Evolutionary conservation across 2,113 vertebrate species (phyloP), one percentile per base, ranked within the genome.

Genomic region (Thymallus thymallus): DNA sequence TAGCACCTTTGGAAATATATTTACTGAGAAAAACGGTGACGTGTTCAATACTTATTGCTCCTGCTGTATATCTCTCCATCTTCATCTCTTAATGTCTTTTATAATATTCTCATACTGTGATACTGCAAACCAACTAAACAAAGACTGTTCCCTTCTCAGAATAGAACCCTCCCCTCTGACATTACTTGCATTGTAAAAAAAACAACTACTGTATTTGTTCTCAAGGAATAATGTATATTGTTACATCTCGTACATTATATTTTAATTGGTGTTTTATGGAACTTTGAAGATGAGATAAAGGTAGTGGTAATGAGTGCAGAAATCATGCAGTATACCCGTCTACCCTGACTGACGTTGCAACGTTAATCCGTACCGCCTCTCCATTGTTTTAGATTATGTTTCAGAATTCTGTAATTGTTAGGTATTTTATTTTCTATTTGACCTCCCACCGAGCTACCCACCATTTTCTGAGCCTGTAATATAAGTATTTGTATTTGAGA

Each of bases 391-490:
- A 30, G 18, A 41, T 35, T 55, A 23, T 41, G 79, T 76, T 80
- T 82, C 22, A 78, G 64, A 26, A 78, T 60, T 51, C 51, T 1
- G 48, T 30, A 68, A 73, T 77, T 64, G 85, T 70, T 79, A 55
- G 22, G 73, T 60, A 29, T 74, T 81, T 62, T 76, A 56, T 64
- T 68, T 76, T 10, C 71, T 70, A 32, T 73, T 75, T 75, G 30
- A 73, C 20, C 63, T 24, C 71, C 5, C 35, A 62, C 73, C 73
- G 64, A 74, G 69, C 61, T 63, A 46, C 72, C 72, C 67, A 24
- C 78, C 74, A 78, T 66, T 87, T 80, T 68, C 74, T 74, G 70
- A 55, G 64, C 73, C 67, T 81, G 77, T 78, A 74, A 80, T 75
- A 82, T 66, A 29, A 65, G 64, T n/a, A n/a, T n/a, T n/a, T n/a